Evolutionary conservation across 2,797 vertebrate genomes (phyloP).

Genomic region (Thalassophryne amazonica): DNA sequence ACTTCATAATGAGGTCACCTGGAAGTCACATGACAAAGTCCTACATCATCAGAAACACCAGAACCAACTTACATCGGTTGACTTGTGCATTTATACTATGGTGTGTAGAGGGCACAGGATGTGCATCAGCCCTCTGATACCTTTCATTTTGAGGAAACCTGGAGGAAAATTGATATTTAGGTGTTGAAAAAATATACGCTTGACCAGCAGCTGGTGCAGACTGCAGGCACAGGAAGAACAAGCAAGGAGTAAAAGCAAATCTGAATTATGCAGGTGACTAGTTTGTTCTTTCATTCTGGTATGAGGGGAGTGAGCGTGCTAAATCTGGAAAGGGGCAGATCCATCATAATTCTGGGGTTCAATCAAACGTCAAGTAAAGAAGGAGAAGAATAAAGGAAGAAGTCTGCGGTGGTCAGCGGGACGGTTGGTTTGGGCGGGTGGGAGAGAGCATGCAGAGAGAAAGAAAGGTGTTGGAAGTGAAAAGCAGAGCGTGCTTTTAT

Average conservation of each 20-base stretch:
- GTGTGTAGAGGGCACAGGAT: too few species aligned
- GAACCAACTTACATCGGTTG: too few species aligned
- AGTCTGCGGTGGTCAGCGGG: slow-evolving; percentile 46
- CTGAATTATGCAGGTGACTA: slow-evolving; percentile 49
- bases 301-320: slow-evolving; percentile 23
- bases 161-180: too few species aligned
- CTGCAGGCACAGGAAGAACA: background rate
- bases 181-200: background rate
- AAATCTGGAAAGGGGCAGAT: slow-evolving; percentile 46
- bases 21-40: too few species aligned
- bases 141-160: too few species aligned
- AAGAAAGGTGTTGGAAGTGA: slow-evolving; percentile 70
- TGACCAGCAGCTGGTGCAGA: slow-evolving; percentile 12
- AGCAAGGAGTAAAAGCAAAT: slow-evolving; percentile 32
- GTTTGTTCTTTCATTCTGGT: slow-evolving; percentile 52
- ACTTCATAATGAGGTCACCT: too few species aligned
- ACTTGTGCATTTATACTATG: too few species aligned
- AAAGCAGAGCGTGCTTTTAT: slow-evolving; percentile 78
- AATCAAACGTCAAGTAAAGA: slow-evolving; percentile 37
- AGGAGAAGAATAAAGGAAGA: slow-evolving; percentile 41
- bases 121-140: too few species aligned
- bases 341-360: slow-evolving; percentile 66
- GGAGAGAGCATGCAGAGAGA: slow-evolving; percentile 42
- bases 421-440: slow-evolving; percentile 37
- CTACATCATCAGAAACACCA: too few species aligned